Base-by-base conservation (phyloP, 2,113 vertebrate species). In the Oreochromis spilurus region DNA sequence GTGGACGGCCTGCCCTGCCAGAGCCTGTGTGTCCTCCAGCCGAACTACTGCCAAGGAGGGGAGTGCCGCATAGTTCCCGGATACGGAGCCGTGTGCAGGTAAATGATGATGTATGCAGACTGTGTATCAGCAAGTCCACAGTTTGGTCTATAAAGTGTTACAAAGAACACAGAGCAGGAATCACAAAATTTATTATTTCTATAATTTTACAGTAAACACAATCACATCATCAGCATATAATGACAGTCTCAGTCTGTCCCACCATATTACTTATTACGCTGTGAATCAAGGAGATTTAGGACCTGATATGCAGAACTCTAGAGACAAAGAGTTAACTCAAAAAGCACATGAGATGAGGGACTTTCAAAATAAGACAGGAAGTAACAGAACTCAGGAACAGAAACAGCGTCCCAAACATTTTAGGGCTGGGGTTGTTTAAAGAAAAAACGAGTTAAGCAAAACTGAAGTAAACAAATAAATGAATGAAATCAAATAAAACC, bases 61-160 rank as follows among this genome's bases (percentile, higher is more conserved):
- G 94, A 95, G 12, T 98, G 98, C 21, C 91, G 96, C 84, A 85
- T 97, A n/a, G 79, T 96, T 7, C 96, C 95, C 0, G 96, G 96
- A 72, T 95, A 92, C 9, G 97, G 97, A 84, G 96, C 97, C 1
- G 89, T 95, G 26, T 98, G 98, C 97, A 98, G 98, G 98, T 98
- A 77, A 77, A 31, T 31, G 24, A 19, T 2, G 6, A 31, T 19
- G 43, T 19, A 50, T 29, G 16, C 4, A 6, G 43, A 48, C 16
- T 29, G 70, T 45, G 29, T 13, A 50, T 52, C 9, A 34, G 16
- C 26, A 31, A 11, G 26, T 45, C 16, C 40, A 72, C 21, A 72
- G 67, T 77, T 77, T 77, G 72, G 45, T 34, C 17, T 2, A 52
- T 52, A 50, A 52, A 52, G 48, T 52, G 45, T 29, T 50, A 52